Evolutionary conservation across 2,888 invertebrate genomes (phyloP).

Genomic region (Lobophora halterata): DNA sequence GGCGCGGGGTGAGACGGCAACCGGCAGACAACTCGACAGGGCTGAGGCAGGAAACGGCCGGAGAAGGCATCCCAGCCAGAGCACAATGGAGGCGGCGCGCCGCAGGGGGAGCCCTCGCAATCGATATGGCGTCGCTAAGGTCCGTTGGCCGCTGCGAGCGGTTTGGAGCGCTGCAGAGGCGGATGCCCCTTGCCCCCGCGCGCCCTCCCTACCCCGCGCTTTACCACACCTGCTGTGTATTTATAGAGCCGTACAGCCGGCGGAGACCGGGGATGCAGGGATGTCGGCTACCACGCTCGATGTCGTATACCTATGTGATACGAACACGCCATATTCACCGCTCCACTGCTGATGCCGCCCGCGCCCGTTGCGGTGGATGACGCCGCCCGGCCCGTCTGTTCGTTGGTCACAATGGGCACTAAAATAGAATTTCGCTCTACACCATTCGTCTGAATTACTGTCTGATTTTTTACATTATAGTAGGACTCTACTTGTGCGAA

Average conservation of each 20-base stretch:
- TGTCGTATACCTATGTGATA: conserved; percentile 49
- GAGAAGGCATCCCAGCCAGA: conserved; percentile 76
- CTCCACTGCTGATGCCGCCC: conserved; percentile 34
- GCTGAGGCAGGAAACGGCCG: conserved; percentile 73
- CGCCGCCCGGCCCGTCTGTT: conserved; percentile 57
- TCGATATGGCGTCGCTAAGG: conserved; percentile 81
- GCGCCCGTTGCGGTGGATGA: conserved; percentile 48
- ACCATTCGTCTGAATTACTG: conserved; percentile 42
- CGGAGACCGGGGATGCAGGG: conserved; percentile 72
- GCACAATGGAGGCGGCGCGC: conserved; percentile 77
- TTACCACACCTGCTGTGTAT: conserved; percentile 78
- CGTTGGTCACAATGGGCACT: conserved; percentile 66
- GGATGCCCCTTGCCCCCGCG: conserved; percentile 70
- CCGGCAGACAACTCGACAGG: conserved; percentile 60
- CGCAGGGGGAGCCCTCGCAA: conserved; percentile 81
- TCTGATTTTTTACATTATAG: conserved; percentile 31
- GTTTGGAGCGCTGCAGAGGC: conserved; percentile 77
- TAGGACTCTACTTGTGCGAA: not conserved
- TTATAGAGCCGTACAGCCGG: conserved; percentile 72
- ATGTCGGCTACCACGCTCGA: conserved; percentile 64
- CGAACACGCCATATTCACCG: conserved; percentile 44
- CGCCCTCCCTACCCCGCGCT: conserved; percentile 51
- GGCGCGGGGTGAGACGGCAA: conserved; percentile 45
- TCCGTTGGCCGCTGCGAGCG: conserved; percentile 79
- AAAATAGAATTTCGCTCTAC: conserved; percentile 60